phyloP scores from a whole-genome alignment of 2,888 invertebrate species.

The Cylloceria caligata region DNA sequence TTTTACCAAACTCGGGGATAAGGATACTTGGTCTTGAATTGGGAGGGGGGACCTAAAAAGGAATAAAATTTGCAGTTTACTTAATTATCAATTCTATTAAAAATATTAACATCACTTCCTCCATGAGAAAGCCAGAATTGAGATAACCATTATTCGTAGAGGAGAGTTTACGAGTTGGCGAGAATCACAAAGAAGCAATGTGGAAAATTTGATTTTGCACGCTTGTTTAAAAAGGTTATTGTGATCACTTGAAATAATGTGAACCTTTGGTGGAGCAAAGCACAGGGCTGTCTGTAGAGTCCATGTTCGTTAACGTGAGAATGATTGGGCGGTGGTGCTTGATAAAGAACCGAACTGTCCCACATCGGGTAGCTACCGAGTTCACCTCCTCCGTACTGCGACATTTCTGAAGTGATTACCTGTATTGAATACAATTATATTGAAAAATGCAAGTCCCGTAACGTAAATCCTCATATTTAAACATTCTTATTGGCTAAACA shows the following conservation, averaged over 20 bases:
- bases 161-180: no score
- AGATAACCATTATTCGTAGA: no score
- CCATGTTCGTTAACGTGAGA: slow-evolving; percentile 82
- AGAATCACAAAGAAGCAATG: no score
- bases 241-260: no score
- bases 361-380: slow-evolving; percentile 82
- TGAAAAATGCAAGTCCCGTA: not conserved
- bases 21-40: no score
- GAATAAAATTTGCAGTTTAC: not conserved
- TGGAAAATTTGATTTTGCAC: no score
- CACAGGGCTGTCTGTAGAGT: slow-evolving; percentile 82
- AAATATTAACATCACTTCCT: no score
- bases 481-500: no score
- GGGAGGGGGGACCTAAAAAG: no score
- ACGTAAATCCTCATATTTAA: not conserved
- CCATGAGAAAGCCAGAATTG: no score
- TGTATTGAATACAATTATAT: slow-evolving; percentile 37
- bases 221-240: no score
- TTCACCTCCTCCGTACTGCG: slow-evolving; percentile 82
- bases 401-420: slow-evolving; percentile 78
- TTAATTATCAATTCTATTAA: not conserved
- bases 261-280: slow-evolving; percentile 82
- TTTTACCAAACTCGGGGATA: no score
- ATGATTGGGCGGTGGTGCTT: slow-evolving; percentile 79
- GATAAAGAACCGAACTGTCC: slow-evolving; percentile 83